Evolutionary conservation across 2,888 invertebrate genomes (phyloP), one percentile per base, ranked within the genome.

Genomic region (Poecilobothrus nobilitatus): DNA sequence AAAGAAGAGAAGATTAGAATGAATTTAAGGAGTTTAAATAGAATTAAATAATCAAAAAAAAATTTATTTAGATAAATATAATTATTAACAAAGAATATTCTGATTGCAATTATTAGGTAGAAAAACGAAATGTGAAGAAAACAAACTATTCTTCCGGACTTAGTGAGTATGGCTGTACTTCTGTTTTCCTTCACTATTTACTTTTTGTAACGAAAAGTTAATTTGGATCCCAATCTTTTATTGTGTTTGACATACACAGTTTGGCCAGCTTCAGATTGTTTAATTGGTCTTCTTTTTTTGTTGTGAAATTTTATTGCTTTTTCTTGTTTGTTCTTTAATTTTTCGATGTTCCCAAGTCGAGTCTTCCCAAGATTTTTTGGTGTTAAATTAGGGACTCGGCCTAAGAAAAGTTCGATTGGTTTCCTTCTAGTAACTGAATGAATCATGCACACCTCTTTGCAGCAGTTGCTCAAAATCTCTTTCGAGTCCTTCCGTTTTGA

Each of bases 361-460:
- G 61, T 61, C 44, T 70, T 67, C 70, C 71, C 73, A 34, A 71
- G 68, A 21, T 70, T 27, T 21, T 70, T 68, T 2, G 71, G 70
- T n/a, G 66, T 68, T 18, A 71, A 66, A 21, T 66, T 68, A 21
- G 69, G 70, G 9, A n/a, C 34, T 8, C 72, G 67, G 63, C 72
- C 71, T 33, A 69, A 70, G 44, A 70, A 73, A 33, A 71, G 27
- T 68, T 71, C 71, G 61, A 71, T 70, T 7, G 72, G 71, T 69
- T 71, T 72, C 21, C 68, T 71, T 27, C 37, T 53, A n/a, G 70
- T 73, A 4, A 68, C 70, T 7, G 72, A 72, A 27, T 72, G 71
- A 12, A 71, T 71, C 71, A 22, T 70, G 65, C 1, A 71, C 67
- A 18, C 72, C 69, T 44, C 69, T 37, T 37, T 72, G 70, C 6